Evolutionary conservation across 2,797 vertebrate species (phyloP).

Genomic region (Poeciliopsis presidionis): DNA sequence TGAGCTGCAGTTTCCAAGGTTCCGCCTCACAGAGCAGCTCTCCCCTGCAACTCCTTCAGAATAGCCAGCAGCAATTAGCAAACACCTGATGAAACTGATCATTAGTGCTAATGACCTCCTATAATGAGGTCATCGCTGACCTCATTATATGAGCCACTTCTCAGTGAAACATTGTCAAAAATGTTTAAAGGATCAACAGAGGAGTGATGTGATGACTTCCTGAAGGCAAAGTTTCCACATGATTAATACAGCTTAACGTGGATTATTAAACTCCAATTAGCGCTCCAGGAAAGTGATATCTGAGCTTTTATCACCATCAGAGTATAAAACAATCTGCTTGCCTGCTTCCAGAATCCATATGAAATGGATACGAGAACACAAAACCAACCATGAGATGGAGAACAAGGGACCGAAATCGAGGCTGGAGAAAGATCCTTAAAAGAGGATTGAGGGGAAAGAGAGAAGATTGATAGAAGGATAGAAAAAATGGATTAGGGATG

Average conservation of each 20-base stretch:
- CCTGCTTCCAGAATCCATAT: constrained; percentile 37
- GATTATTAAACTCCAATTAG: background rate
- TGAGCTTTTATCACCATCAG: background rate
- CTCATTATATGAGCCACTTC: too few relatives aligned
- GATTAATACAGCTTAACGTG: background rate
- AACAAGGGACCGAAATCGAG: constrained; percentile 7
- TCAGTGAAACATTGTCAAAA: too few relatives aligned
- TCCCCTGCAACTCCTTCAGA: too few relatives aligned
- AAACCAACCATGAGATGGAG: constrained; percentile 21
- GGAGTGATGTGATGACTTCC: too few relatives aligned
- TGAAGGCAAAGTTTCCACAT: background rate
- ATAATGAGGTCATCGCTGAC: too few relatives aligned
- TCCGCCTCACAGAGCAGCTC: too few relatives aligned
- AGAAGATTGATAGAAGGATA: constrained; percentile 62
- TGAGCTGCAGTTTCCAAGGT: too few relatives aligned
- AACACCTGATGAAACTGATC: too few relatives aligned
- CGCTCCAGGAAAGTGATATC: background rate
- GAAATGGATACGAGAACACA: constrained; percentile 43
- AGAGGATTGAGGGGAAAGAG: constrained; percentile 30
- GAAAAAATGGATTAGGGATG: constrained; percentile 72
- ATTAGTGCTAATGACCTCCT: background rate
- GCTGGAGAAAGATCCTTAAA: constrained; percentile 45
- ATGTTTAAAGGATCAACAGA: too few relatives aligned
- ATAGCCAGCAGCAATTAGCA: too few relatives aligned
- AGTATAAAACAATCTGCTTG: background rate